Percentiles rank a stretch among this genome's conserved stretches.
These are phyloP conservation scores for Crioceris asparagi DNA, from an alignment of 2,888 invertebrate genomes.

Conservation along the genomic window DNA sequence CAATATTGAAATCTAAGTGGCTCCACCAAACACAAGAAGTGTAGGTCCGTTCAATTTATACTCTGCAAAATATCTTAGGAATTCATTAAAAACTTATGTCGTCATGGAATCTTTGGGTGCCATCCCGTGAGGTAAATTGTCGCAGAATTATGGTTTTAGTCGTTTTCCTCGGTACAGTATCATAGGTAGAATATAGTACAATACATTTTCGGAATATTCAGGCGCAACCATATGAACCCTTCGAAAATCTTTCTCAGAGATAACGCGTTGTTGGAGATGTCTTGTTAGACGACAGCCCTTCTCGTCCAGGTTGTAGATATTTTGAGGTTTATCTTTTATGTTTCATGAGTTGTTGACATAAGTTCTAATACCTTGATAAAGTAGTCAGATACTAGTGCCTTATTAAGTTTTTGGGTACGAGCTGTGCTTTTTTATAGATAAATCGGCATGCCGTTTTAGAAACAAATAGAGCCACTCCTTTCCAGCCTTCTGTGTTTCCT, in stretches of 20 bases:
- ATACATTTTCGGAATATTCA: slow-evolving; percentile 23
- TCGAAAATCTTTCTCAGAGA: slow-evolving; percentile 22
- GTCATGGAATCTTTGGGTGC: slow-evolving; percentile 24
- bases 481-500: too few species aligned
- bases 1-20: slow-evolving; percentile 25
- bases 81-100: slow-evolving; percentile 16
- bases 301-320: slow-evolving; percentile 26
- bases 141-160: slow-evolving; percentile 16
- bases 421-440: too few species aligned
- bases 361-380: slow-evolving; percentile 1
- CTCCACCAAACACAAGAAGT: slow-evolving; percentile 24
- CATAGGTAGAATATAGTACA: slow-evolving; percentile 24
- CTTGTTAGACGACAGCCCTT: slow-evolving; percentile 22
- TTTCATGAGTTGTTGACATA: slow-evolving; percentile 1
- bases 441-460: too few species aligned
- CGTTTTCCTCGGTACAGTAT: slow-evolving; percentile 24
- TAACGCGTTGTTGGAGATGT: slow-evolving; percentile 18
- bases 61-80: slow-evolving; percentile 22
- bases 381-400: slow-evolving; percentile 3
- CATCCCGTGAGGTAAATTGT: slow-evolving; percentile 20
- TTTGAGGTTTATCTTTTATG: slow-evolving; percentile 16
- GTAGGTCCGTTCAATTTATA: slow-evolving; percentile 18
- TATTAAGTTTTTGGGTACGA: too few species aligned
- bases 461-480: too few species aligned
- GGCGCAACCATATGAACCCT: slow-evolving; percentile 22